Percentiles rank a stretch among this genome's conserved stretches.
These are phyloP conservation scores for Rhinichthys osculus DNA, from an alignment of 2,797 vertebrate species.

Conservation along the genomic window DNA sequence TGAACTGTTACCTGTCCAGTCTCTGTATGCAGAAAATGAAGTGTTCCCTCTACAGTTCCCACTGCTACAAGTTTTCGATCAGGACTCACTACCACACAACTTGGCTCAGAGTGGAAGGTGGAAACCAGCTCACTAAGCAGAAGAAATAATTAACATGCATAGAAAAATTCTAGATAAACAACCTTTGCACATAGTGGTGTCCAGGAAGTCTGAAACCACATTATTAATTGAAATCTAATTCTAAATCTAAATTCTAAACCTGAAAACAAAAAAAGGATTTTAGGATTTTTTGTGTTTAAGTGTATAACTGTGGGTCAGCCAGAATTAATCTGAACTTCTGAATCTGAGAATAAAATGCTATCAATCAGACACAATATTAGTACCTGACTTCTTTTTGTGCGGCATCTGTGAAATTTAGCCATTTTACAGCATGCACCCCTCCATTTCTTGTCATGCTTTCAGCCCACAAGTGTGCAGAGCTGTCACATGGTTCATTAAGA, in stretches of 20 bases:
- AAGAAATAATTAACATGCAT: neutral
- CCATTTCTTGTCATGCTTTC: slow-evolving; percentile 63
- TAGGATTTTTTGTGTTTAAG: too few species aligned
- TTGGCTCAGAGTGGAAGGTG: slow-evolving; percentile 73
- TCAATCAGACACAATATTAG: neutral
- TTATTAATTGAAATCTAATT: neutral
- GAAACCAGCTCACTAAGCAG: slow-evolving; percentile 71
- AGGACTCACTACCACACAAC: slow-evolving; percentile 75
- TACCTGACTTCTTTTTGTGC: slow-evolving; percentile 65
- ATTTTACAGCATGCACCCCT: slow-evolving; percentile 64
- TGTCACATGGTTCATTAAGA: slow-evolving; percentile 76
- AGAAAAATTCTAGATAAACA: neutral
- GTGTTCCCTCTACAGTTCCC: slow-evolving; percentile 79
- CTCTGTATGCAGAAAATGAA: slow-evolving; percentile 79
- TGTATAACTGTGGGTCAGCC: neutral
- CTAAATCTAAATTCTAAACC: neutral
- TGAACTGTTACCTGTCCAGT: slow-evolving; percentile 80
- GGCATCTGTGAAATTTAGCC: slow-evolving; percentile 70
- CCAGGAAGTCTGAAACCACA: neutral
- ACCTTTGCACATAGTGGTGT: neutral
- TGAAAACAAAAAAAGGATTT: neutral
- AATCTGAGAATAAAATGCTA: neutral
- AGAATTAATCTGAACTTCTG: neutral
- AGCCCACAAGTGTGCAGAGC: slow-evolving; percentile 77
- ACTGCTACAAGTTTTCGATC: slow-evolving; percentile 76